Base-by-base conservation (phyloP, 2,113 vertebrate genomes). In the Neofelis nebulosa region DNA sequence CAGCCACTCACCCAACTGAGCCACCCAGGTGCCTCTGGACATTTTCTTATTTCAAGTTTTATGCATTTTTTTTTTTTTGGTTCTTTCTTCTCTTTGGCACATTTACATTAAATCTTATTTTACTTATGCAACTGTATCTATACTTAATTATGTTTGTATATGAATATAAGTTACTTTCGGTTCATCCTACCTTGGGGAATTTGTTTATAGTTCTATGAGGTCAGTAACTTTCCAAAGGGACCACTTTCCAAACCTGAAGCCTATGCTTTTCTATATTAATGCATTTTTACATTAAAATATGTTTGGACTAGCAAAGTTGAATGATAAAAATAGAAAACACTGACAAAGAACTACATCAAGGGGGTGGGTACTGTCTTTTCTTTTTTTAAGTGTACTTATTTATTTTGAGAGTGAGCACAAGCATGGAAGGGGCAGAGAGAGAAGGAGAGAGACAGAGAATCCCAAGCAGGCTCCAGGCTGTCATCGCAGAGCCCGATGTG, bases 41-140 rank as follows among this genome's bases (percentile, higher is more conserved):
- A 68, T 89, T 91, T 95, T 94, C 80, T 84, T 95, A 68, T 41
- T 89, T 94, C n/a, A 91, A 55, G 31, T 82, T 95, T 96, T 96
- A 16, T 38, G 61, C 57, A 76, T 71, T 90, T 41, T 65, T 85
- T 45, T 81, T 81, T 45, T 45, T 45, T 45, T 45, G 45, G 16
- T 91, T 31, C 48, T 93, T 84, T 82, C 41, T 80, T 95, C 52
- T 89, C 57, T 89, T 79, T 36, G 73, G 12, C 45, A 87, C 52
- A 83, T 85, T 95, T 85, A 92, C 21, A 93, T 94, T 86, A 76
- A 45, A 31, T 93, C 92, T 78, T 48, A 94, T 92, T 93, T 50
- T 91, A 87, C 84, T 41, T 87, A 87, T 91, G n/a, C 23, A 81
- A 23, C 41, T 80, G 7, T 87, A 68, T 89, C 41, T 82, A 85